Conservation (phyloP, 2,797 vertebrate species). For the Molossus molossus region DNA sequence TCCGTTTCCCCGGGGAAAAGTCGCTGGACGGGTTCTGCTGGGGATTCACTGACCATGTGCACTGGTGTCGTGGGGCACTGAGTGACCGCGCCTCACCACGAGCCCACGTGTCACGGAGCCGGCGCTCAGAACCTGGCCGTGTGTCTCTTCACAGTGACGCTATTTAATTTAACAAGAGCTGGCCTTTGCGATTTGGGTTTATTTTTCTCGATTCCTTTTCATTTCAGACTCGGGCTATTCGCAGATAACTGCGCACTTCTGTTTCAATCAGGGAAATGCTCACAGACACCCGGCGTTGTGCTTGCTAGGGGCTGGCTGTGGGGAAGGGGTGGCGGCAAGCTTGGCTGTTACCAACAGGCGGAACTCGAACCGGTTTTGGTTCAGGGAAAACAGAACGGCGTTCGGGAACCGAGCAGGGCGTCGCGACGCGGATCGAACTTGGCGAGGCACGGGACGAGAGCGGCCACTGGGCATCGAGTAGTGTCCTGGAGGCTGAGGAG, state of each 20-base stretch:
- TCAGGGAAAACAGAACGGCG: background rate
- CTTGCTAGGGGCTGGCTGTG: slow-evolving; percentile 14
- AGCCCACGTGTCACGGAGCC: background rate
- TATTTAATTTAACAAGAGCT: slow-evolving; percentile 77
- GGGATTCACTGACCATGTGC: slow-evolving; percentile 48
- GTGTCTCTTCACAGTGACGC: slow-evolving; percentile 62
- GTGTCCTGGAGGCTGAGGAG: background rate
- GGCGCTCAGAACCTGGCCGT: slow-evolving; percentile 28
- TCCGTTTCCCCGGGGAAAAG: slow-evolving; percentile 62
- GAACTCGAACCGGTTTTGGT: background rate
- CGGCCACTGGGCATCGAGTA: background rate
- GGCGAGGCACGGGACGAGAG: background rate
- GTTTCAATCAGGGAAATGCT: slow-evolving; percentile 73
- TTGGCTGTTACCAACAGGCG: background rate
- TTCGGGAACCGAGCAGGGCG: background rate
- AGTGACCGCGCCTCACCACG: slow-evolving; percentile 24
- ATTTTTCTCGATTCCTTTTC: slow-evolving; percentile 72
- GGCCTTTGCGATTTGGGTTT: slow-evolving; percentile 67
- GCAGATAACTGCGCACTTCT: slow-evolving; percentile 76
- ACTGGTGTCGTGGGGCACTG: background rate
- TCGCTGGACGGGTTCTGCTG: background rate
- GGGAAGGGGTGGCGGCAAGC: background rate
- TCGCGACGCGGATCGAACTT: background rate
- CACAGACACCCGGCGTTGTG: slow-evolving; percentile 27
- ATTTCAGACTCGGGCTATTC: slow-evolving; percentile 75